Conservation (phyloP, 2,888 invertebrate genomes). For the Chydorus sphaericus region DNA sequence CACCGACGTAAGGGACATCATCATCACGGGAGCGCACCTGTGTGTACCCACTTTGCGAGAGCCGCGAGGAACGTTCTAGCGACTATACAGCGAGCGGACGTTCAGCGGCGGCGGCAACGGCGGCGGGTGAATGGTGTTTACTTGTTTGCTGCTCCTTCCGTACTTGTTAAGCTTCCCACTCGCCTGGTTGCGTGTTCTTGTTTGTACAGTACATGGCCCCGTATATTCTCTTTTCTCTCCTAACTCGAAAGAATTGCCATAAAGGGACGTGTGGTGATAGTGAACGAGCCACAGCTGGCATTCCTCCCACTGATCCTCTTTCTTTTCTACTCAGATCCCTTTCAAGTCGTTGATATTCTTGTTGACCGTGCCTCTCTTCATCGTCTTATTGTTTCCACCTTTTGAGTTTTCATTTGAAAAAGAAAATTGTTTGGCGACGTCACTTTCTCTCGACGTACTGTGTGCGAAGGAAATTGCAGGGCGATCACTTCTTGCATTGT, state of each 20-base stretch:
- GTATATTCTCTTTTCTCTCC: background rate
- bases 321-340: background rate
- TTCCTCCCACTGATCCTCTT: background rate
- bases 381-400: too few species aligned
- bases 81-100: background rate
- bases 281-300: background rate
- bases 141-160: background rate
- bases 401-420: too few species aligned
- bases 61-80: background rate
- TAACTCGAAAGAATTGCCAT: background rate
- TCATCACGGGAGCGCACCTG: background rate
- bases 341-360: too few species aligned
- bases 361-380: slow-evolving; percentile 3
- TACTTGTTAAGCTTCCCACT: background rate
- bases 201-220: background rate
- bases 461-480: too few species aligned
- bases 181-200: slow-evolving; percentile 1
- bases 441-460: too few species aligned
- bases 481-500: too few species aligned
- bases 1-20: background rate
- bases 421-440: too few species aligned
- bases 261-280: too few species aligned
- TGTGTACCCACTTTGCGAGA: background rate
- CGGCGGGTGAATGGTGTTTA: background rate
- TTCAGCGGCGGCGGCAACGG: background rate